Percentiles rank a stretch among this genome's conserved stretches.
phyloP scores from a whole-genome alignment of 1,140 invertebrate genomes.

The Heliconius hewitsoni region DNA sequence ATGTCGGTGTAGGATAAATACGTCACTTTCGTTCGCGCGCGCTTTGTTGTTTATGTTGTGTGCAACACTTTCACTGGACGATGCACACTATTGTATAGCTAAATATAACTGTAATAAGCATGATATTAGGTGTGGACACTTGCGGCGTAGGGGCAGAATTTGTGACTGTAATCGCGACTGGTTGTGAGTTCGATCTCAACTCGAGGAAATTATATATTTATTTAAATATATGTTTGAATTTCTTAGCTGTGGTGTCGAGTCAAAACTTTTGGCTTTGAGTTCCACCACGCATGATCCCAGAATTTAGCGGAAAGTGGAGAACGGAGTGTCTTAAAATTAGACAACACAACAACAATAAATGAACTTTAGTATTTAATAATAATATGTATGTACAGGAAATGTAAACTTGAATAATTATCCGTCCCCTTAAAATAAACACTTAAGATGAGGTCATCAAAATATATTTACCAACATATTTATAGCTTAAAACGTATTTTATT shows the following conservation, averaged over 20 bases:
- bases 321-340: too few relatives aligned
- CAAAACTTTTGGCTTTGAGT: too few relatives aligned
- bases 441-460: background rate
- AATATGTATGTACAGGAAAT: background rate
- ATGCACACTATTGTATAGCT: background rate
- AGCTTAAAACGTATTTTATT: too few relatives aligned
- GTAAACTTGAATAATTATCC: background rate
- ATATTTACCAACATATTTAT: background rate
- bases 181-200: too few relatives aligned
- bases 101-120: background rate
- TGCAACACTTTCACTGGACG: slow-evolving; percentile 2
- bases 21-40: slow-evolving; percentile 51
- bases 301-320: too few relatives aligned
- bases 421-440: background rate
- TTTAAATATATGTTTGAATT: too few relatives aligned
- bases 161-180: too few relatives aligned
- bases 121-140: background rate
- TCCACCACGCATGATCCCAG: too few relatives aligned
- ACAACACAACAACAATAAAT: background rate
- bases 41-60: slow-evolving; percentile 50
- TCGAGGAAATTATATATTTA: too few relatives aligned
- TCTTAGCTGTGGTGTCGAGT: too few relatives aligned
- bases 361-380: background rate
- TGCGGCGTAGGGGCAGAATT: too few relatives aligned
- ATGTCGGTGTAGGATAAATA: slow-evolving; percentile 64